These are phyloP conservation scores for Sinosuthora webbiana DNA, from an alignment of 2,113 vertebrate genomes.

Conservation along the genomic window DNA sequence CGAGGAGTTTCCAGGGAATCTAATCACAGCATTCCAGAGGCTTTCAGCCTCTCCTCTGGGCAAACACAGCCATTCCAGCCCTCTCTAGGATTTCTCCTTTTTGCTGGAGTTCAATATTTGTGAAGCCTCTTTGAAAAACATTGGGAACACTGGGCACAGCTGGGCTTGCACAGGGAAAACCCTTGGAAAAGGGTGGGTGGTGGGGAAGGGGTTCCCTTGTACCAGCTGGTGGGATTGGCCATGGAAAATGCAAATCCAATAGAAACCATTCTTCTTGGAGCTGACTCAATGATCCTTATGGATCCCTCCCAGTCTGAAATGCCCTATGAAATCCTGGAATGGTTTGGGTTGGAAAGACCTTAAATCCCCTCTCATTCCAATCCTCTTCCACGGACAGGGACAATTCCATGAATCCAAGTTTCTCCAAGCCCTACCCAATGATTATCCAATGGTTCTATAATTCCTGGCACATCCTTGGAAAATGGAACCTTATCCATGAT, in stretches of 20 bases:
- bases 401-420: neutral
- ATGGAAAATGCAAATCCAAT: neutral
- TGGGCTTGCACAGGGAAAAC: neutral
- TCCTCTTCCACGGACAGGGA: neutral
- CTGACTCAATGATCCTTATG: rapidly evolving
- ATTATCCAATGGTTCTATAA: neutral
- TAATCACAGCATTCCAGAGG: constrained; percentile 36
- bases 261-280: neutral
- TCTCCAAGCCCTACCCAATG: too few species aligned
- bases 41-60: constrained; percentile 22
- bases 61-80: neutral
- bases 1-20: constrained; percentile 10
- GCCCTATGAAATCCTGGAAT: neutral
- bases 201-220: neutral
- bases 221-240: neutral
- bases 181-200: neutral
- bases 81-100: neutral
- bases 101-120: neutral
- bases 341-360: neutral
- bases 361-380: neutral
- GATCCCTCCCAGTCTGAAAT: neutral
- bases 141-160: rapidly evolving
- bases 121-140: neutral
- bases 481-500: rapidly evolving
- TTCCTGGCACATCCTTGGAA: neutral